These are phyloP conservation scores for Drosophila nr. medialis DNA, from an alignment of 2,888 invertebrate genomes.

Conservation along the genomic window DNA sequence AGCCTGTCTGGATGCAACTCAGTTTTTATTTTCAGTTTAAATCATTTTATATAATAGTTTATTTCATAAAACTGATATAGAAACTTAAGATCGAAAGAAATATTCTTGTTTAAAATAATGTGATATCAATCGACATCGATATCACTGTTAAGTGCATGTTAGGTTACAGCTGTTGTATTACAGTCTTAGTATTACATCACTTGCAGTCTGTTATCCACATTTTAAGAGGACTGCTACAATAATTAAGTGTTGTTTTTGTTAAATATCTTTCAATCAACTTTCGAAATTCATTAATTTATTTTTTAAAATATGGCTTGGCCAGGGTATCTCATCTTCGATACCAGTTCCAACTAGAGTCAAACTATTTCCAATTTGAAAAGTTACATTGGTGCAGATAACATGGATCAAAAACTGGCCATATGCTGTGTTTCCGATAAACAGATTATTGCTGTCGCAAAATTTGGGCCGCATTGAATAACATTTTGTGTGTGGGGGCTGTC, in stretches of 20 bases:
- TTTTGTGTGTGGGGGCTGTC: slow-evolving; percentile 12
- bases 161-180: too few species aligned
- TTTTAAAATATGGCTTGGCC: background rate
- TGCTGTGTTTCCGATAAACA: background rate
- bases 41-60: background rate
- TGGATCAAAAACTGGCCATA: background rate
- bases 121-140: too few species aligned
- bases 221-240: too few species aligned
- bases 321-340: background rate
- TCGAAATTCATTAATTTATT: background rate
- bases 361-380: background rate
- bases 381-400: background rate
- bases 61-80: background rate
- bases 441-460: background rate
- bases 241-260: background rate
- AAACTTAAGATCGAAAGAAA: background rate
- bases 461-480: slow-evolving; percentile 23
- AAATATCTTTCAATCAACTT: background rate
- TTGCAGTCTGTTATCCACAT: too few species aligned
- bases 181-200: too few species aligned
- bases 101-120: background rate
- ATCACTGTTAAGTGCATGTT: too few species aligned
- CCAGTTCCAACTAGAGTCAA: background rate
- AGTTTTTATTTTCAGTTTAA: background rate
- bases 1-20: background rate